phyloP scores from a whole-genome alignment of 2,113 vertebrate genomes.

The Equus quagga region DNA sequence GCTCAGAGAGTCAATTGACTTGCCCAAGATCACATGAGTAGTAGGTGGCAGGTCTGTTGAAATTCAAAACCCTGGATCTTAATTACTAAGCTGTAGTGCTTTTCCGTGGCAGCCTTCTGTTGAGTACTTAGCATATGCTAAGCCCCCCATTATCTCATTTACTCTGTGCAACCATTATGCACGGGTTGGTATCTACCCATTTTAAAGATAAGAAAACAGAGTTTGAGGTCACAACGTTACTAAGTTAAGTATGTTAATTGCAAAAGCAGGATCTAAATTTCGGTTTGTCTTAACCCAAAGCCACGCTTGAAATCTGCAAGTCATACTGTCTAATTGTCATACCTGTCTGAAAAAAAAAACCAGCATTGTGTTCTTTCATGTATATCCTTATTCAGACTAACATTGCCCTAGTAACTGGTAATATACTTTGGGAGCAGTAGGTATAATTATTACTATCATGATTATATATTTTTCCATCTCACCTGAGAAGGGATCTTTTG shows the following conservation, averaged over 20 bases:
- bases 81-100: not conserved
- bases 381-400: not conserved
- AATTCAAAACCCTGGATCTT: not conserved
- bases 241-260: not conserved
- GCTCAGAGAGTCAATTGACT: not conserved
- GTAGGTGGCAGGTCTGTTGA: not conserved
- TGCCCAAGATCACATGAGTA: not conserved
- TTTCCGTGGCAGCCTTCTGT: not conserved
- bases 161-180: not conserved
- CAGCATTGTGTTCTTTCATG: not conserved
- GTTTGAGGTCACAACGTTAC: not conserved
- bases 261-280: not conserved
- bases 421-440: not conserved
- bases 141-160: not conserved
- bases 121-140: not conserved
- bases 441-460: not conserved
- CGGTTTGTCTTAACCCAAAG: not conserved
- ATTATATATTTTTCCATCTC: not conserved
- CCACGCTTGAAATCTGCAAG: not conserved
- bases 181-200: not conserved
- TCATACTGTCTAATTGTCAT: not conserved
- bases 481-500: not conserved
- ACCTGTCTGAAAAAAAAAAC: not conserved
- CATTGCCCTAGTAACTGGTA: not conserved
- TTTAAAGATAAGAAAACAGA: slow-evolving; percentile 12